A percentile compares a stretch with the other conserved stretches of the same genome.
Evolutionary conservation across 2,113 vertebrate genomes (phyloP).

Genomic region (Spizaetus ornatus): DNA sequence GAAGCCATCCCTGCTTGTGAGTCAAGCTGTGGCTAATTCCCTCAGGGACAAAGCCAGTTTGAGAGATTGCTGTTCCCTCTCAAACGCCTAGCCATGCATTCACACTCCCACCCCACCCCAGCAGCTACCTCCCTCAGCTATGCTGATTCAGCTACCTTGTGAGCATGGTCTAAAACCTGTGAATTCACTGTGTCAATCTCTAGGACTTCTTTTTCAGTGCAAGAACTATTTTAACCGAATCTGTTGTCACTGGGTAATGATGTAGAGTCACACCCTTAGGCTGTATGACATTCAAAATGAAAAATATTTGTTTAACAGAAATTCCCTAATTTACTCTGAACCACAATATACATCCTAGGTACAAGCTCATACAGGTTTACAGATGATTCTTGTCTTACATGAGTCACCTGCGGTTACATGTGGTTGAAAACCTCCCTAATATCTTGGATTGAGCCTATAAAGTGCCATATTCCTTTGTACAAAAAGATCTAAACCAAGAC

Average conservation of each 20-base stretch:
- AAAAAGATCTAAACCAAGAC: background rate
- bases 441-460: background rate
- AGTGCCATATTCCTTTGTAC: background rate
- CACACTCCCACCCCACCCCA: background rate
- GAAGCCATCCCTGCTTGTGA: background rate
- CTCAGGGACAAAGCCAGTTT: background rate
- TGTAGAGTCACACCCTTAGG: background rate
- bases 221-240: background rate
- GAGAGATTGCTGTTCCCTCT: background rate
- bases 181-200: background rate
- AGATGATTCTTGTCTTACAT: background rate
- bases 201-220: background rate
- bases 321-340: background rate
- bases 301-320: background rate
- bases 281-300: background rate
- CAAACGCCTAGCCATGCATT: background rate
- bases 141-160: constrained; percentile 3
- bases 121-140: background rate
- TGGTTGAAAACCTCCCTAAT: background rate
- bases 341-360: background rate
- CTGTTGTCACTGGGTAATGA: background rate
- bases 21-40: background rate
- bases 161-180: background rate
- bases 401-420: background rate
- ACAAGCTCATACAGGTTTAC: background rate